Base-by-base conservation (phyloP, 2,113 vertebrate species). In the Bufo gargarizans region DNA sequence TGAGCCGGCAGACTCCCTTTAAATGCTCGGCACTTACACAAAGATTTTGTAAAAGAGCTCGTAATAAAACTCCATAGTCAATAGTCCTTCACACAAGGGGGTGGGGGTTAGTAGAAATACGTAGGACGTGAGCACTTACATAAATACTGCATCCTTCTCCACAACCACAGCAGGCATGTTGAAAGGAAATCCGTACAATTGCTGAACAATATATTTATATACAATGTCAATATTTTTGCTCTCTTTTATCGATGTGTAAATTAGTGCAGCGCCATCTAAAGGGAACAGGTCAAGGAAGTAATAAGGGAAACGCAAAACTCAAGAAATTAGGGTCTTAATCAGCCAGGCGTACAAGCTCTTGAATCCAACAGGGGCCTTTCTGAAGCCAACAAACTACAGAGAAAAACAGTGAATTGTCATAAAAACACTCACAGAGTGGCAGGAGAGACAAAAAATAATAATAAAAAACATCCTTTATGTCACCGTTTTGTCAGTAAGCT, bases 161-260 rank as follows among this genome's bases (percentile, higher is more conserved):
- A 99, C 98, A 92, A 99, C 96, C 91, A 97, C 95, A 89, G 97
- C 98, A 86, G 96, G 94, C 91, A 96, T 95, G 79, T 96, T 96
- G 93, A 99, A 99, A 11, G 97, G 97, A 93, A 99, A 99, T 91
- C 97, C 97, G 3, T 99, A 99, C 85, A 99, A 95, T 93, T 97
- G 97, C 94, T 99, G 98, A 90, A 99, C 96, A 88, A 99, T 96
- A 90, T 99, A 99, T 95, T 99, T 99, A 95, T 99, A 99, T 88
- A 99, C 95, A 93, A 99, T 94, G 91, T 99, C 97, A 93, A 98
- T 95, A 94, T 99, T 99, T 95, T 99, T 99, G 93, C 97, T 97
- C 92, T 99, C 98, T 94, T 99, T 99, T 93, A 99, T 97, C 86
- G 98, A 99, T 82, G 98, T 98, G 95, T 99, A 99, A 94, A 99